Evolutionary conservation across 2,113 vertebrate genomes (phyloP).

Genomic region (Nanorana parkeri): DNA sequence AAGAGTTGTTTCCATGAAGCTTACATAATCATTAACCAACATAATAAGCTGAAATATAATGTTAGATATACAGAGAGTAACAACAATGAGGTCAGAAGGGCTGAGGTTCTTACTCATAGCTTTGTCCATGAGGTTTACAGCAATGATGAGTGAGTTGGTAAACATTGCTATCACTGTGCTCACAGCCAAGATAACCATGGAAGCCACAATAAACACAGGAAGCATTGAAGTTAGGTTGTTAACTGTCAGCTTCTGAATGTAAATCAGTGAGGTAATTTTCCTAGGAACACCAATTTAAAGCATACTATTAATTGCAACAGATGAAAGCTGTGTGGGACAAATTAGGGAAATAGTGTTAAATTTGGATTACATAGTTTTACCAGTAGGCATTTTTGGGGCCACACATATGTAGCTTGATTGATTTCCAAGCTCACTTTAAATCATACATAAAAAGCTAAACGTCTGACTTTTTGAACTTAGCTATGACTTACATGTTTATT

Average conservation of each 20-base stretch:
- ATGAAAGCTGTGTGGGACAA: too few species aligned
- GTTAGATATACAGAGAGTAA: constrained; percentile 18
- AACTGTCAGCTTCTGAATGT: background rate
- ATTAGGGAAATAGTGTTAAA: too few species aligned
- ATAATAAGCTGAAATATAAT: constrained; percentile 36
- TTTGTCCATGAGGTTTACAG: constrained; percentile 28
- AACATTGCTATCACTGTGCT: constrained; percentile 9
- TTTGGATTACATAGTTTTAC: too few species aligned
- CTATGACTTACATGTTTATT: too few species aligned
- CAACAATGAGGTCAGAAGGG: constrained; percentile 23
- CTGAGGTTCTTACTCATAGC: constrained; percentile 7
- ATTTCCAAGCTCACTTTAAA: too few species aligned
- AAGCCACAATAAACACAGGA: constrained; percentile 15
- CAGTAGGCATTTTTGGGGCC: too few species aligned
- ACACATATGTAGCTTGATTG: too few species aligned
- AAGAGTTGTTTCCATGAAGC: constrained; percentile 13
- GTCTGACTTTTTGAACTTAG: too few species aligned
- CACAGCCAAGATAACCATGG: constrained; percentile 11
- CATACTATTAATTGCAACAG: too few species aligned
- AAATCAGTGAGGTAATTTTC: too few species aligned
- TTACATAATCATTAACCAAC: constrained; percentile 38
- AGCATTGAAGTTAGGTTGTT: background rate
- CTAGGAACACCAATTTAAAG: too few species aligned
- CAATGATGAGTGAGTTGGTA: constrained; percentile 31
- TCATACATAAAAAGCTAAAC: too few species aligned